Conservation (phyloP, 1,140 invertebrate species). For the Pollicipes pollicipes region DNA sequence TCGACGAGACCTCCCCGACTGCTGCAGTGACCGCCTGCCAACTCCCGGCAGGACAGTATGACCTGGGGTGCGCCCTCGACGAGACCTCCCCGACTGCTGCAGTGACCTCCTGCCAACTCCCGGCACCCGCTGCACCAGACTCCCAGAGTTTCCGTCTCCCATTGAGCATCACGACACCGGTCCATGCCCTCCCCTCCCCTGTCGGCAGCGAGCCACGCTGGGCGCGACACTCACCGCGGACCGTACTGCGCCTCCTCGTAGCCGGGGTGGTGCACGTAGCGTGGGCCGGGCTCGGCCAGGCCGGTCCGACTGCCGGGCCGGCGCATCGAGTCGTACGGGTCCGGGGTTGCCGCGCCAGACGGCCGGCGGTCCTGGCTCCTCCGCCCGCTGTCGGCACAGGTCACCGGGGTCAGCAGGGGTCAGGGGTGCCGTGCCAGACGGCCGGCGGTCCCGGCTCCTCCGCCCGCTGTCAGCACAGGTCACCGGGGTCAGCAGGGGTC, state of each 20-base stretch:
- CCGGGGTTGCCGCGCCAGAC: background rate
- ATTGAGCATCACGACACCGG: no score
- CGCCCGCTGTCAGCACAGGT: background rate
- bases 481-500: background rate
- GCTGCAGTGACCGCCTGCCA: no score
- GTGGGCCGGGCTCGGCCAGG: background rate
- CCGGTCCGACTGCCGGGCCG: background rate
- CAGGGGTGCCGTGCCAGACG: background rate
- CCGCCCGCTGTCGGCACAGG: background rate
- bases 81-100: no score
- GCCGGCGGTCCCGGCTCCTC: background rate
- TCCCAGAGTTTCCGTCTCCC: no score
- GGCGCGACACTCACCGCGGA: background rate
- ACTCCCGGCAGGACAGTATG: no score
- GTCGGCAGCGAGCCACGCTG: no score
- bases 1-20: no score
- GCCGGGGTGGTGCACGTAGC: background rate
- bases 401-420: background rate
- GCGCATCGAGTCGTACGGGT: background rate
- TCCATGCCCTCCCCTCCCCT: no score
- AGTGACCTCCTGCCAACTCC: no score
- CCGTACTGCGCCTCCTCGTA: background rate
- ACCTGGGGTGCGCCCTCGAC: no score
- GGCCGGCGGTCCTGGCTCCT: background rate
- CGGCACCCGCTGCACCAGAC: no score